phyloP scores from a whole-genome alignment of 2,888 invertebrate genomes.

The Erebia aethiops region DNA sequence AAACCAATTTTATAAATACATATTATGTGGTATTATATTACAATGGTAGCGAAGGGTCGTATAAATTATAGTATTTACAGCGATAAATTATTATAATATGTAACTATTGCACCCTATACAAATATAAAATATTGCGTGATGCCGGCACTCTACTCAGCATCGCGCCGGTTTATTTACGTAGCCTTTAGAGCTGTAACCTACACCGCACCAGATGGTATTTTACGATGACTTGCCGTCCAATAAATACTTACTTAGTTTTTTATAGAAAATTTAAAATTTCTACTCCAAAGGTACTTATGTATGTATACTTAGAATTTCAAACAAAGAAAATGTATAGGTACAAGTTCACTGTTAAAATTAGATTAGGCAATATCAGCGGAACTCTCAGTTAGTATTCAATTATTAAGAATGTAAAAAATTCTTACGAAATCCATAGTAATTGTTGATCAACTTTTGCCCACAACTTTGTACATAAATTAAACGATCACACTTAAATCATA shows the following conservation, averaged over 20 bases:
- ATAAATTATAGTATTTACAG: background rate
- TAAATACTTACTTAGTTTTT: conserved; percentile 51
- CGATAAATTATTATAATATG: background rate
- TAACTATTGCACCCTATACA: conserved; percentile 34
- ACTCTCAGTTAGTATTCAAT: background rate
- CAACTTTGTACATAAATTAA: conserved; percentile 26
- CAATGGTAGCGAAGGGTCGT: background rate
- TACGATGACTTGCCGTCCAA: conserved; percentile 71
- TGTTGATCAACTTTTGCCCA: conserved; percentile 21
- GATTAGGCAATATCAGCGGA: conserved; percentile 21
- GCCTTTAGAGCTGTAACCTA: conserved; percentile 75
- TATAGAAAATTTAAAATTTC: conserved; percentile 30
- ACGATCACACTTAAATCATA: conserved; percentile 33
- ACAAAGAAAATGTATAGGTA: background rate
- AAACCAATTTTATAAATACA: background rate
- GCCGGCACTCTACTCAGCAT: conserved; percentile 55
- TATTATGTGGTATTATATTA: background rate
- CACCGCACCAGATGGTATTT: conserved; percentile 79
- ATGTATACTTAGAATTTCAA: background rate
- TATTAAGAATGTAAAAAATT: conserved; percentile 27
- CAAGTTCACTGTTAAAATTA: background rate
- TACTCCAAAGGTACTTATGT: background rate
- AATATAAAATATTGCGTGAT: conserved; percentile 47
- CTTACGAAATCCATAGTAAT: conserved; percentile 32
- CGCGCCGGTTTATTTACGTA: conserved; percentile 78